Percentiles rank a stretch among this genome's conserved stretches.
phyloP scores from a whole-genome alignment of 2,113 vertebrate species.

The Crotalus horridus region DNA sequence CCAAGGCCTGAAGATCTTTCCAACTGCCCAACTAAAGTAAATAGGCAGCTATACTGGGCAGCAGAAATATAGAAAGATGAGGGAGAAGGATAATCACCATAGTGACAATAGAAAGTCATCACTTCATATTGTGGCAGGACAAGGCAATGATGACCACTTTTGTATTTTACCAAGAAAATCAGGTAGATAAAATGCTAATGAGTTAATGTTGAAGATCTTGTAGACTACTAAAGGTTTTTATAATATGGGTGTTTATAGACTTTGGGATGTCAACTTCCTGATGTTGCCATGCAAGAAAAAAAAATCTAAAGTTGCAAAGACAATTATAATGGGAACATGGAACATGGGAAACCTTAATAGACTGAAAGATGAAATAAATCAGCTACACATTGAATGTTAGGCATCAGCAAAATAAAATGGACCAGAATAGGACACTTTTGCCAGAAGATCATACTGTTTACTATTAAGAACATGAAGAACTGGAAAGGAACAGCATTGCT shows the following conservation, averaged over 20 bases:
- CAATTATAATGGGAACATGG: not conserved
- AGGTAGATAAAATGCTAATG: not conserved
- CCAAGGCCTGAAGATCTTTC: not conserved
- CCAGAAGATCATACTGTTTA: not conserved
- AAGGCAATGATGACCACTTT: not conserved
- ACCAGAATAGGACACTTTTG: not conserved
- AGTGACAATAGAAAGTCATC: not conserved
- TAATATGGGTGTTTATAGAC: not conserved
- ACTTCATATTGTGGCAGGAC: not conserved
- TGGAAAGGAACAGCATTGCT: not conserved
- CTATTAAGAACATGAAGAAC: not conserved
- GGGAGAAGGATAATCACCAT: not conserved
- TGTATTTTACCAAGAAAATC: not conserved
- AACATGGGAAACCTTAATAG: not conserved
- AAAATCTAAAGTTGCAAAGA: not conserved
- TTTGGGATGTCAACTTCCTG: not conserved
- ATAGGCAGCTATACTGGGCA: not conserved
- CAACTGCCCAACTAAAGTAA: not conserved
- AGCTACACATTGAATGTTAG: not conserved
- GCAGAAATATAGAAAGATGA: not conserved
- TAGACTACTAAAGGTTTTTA: not conserved
- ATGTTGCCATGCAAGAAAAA: not conserved
- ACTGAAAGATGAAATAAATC: not conserved
- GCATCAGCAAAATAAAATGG: not conserved
- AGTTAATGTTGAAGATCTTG: not conserved